Conservation (phyloP, 2,797 vertebrate genomes). For the Chaetodon trifasciatus region DNA sequence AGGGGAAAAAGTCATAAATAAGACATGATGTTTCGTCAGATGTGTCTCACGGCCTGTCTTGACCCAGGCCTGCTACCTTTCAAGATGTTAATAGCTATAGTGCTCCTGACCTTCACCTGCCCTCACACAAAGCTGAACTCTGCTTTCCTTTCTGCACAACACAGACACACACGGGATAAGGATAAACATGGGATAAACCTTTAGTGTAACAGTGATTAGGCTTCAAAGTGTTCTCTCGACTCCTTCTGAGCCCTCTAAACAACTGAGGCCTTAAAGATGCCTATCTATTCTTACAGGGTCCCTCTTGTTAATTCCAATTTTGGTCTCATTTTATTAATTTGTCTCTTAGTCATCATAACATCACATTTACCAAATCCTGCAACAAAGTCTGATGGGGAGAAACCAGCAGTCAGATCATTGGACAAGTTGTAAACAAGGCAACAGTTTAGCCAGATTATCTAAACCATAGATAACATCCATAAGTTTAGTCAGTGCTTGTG, state of each 20-base stretch:
- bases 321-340: background rate
- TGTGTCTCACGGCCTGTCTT: constrained; percentile 4
- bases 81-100: constrained; percentile 19
- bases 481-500: background rate
- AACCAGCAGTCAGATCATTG: background rate
- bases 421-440: background rate
- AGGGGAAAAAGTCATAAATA: constrained; percentile 48
- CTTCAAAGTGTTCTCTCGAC: constrained; percentile 1
- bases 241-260: background rate
- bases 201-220: background rate
- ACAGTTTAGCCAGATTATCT: background rate
- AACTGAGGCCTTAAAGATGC: background rate
- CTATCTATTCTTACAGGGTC: background rate
- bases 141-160: background rate
- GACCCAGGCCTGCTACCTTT: constrained; percentile 33
- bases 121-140: constrained; percentile 1
- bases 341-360: background rate
- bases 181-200: background rate
- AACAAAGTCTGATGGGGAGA: background rate
- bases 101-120: constrained; percentile 44
- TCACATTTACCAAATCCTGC: background rate
- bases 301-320: background rate
- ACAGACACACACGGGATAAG: background rate
- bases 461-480: background rate
- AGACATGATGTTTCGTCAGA: constrained; percentile 19